Base-by-base conservation (phyloP, 2,888 invertebrate genomes). In the Chouioia cunea region DNA sequence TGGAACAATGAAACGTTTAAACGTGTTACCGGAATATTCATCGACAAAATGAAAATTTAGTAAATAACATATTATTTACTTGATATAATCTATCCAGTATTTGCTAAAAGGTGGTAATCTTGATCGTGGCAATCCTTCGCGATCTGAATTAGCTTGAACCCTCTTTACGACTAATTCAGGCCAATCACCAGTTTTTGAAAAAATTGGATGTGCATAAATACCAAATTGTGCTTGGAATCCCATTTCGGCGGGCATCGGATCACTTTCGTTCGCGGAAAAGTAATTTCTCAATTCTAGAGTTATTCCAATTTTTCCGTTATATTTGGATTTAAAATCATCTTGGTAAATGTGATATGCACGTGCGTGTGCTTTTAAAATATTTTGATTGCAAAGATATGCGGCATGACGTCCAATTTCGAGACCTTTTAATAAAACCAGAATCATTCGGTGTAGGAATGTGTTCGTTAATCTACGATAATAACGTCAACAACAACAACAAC, bases 351-450 rank as follows among this genome's bases (percentile, higher is more conserved):
- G 90, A 75, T 90, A 91, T 23, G 88, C 90, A 79, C 88, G 89
- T 0, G 91, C 91, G 79, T 94, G 94, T 0, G 93, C 91, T 79
- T 91, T 90, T 23, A 94, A 84, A 69, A 92, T 85, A 79, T 93
- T 92, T 78, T 93, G 93, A 0, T 89, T 89, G 74, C 91, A 92
- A 0, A 90, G 85, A 80, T 93, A 93, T 70, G 89, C 88, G 0
- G 90, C 91, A 58, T 90, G 87, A 2, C 91, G 91, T 6, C 50
- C 54, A 4, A 56, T 2, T 3, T 90, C n/a, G 4, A 59, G 15
- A 14, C 62, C 71, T 71, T 16, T 60, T 59, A 63, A 57, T 10
- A n/a, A n/a, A n/a, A n/a, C n/a, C n/a, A n/a, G n/a, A n/a, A n/a
- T n/a, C n/a, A n/a, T n/a, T n/a, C n/a, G n/a, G n/a, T n/a, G n/a